Evolutionary conservation across 2,797 vertebrate species (phyloP), one percentile per base, ranked within the genome.

Genomic region (Bradypus variegatus): DNA sequence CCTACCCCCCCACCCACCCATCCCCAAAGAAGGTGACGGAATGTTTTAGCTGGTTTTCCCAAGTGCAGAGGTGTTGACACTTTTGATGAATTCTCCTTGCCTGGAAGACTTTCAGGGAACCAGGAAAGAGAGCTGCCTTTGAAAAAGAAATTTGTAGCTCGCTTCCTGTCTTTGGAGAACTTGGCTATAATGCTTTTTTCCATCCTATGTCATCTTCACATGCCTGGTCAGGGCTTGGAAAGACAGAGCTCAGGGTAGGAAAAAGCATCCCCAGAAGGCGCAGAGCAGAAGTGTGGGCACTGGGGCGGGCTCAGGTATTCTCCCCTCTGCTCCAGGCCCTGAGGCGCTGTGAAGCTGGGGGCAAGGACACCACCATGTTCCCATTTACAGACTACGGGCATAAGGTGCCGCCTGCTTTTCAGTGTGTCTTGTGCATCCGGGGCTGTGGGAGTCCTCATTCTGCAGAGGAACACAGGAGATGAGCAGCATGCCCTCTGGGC

Each of bases 301-400:
- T 3, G 0, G 27, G 33, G 45, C 6, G 1, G 8, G 14, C 38
- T 18, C 3, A 21, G 10, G 33, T 14, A 0, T 62, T 48, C 14
- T n/a, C 45, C 38, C 48, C 10, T 16, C 64, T 6, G 0, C 72
- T 31, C 1, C 33, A 1, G n/a, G 53, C 53, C 62, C 78, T 4
- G 0, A 36, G 70, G 29, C 38, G 62, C n/a, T 21, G 0, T 10
- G 38, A 50, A 69, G 38, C 82, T 31, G 14, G 72, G 15, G 33
- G 23, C 64, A 50, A 18, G 45, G 10, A 33, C 41, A 5, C 50
- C 2, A 0, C 80, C n/a, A 0, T 12, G 36, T 48, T 23, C 73
- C 89, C 77, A 2, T 58, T 55, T 60, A 69, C n/a, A 89, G 29
- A 82, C 85, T 18, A 27, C 1, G 41, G 8, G 19, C 58, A 25